Evolutionary conservation across 2,888 invertebrate species (phyloP).

Genomic region (Lepeophtheirus nordmannii): DNA sequence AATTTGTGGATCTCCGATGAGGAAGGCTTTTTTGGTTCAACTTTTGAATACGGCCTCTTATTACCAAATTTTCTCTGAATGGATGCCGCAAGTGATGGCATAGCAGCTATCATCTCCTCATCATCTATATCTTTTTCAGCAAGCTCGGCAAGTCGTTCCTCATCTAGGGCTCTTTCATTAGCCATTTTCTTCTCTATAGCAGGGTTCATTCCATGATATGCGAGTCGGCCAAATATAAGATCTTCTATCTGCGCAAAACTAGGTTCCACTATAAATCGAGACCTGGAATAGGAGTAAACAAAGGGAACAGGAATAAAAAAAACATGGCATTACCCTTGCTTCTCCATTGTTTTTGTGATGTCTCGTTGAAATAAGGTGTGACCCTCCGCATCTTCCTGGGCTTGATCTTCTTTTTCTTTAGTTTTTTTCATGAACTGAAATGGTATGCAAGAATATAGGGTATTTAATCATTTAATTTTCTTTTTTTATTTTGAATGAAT

Average conservation of each 20-base stretch:
- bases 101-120: constrained; percentile 1
- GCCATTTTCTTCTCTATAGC: background rate
- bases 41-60: background rate
- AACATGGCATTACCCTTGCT: background rate
- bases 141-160: background rate
- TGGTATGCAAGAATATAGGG: background rate
- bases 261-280: constrained; percentile 8
- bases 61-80: background rate
- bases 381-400: background rate
- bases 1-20: background rate
- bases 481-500: constrained; percentile 21
- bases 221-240: constrained; percentile 7
- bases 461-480: constrained; percentile 18
- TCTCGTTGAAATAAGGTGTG: background rate
- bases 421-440: constrained; percentile 4
- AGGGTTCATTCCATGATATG: constrained; percentile 19
- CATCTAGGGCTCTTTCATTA: background rate
- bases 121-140: background rate
- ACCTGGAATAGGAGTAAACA: background rate
- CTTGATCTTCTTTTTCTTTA: background rate
- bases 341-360: background rate
- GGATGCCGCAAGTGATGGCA: background rate
- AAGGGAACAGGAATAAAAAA: background rate
- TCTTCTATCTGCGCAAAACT: constrained; percentile 2
- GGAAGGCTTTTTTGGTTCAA: background rate